These are phyloP conservation scores for Synaphobranchus kaupii DNA, from an alignment of 2,797 vertebrate genomes.

Conservation along the genomic window DNA sequence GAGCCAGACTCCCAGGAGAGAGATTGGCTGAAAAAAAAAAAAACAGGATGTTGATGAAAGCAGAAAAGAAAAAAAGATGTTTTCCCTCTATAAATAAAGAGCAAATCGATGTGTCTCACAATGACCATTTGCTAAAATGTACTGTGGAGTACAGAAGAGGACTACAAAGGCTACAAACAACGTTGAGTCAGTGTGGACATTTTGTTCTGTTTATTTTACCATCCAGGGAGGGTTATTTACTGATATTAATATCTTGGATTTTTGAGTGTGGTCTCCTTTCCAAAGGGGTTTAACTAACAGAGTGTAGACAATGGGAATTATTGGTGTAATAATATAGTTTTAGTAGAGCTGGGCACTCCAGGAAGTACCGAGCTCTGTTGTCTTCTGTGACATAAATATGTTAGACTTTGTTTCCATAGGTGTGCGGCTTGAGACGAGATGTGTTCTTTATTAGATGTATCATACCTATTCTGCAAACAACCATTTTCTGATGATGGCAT, in stretches of 20 bases:
- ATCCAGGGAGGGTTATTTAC: not conserved
- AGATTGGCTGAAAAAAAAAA: not conserved
- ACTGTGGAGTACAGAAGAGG: not conserved
- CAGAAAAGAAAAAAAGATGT: not conserved
- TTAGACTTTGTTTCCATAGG: not conserved
- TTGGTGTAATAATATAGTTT: not conserved
- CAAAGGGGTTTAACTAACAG: not conserved
- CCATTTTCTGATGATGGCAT: too few species aligned
- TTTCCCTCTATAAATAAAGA: not conserved
- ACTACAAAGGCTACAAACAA: constrained; percentile 10
- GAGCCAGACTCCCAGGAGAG: not conserved
- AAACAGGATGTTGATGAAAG: constrained; percentile 6
- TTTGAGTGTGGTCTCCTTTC: constrained; percentile 5
- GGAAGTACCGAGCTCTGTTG: not conserved
- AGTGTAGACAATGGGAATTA: not conserved
- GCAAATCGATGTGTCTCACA: not conserved
- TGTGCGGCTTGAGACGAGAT: not conserved
- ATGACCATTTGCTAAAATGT: not conserved
- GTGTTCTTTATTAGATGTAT: not conserved
- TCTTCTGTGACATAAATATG: not conserved
- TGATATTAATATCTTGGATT: constrained; percentile 2
- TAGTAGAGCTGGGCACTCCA: not conserved
- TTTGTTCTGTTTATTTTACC: not conserved
- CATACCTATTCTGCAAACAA: not conserved
- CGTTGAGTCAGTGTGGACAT: constrained; percentile 11